These are phyloP conservation scores for Manduca sexta DNA, from an alignment of 1,140 invertebrate species.

Conservation along the genomic window DNA sequence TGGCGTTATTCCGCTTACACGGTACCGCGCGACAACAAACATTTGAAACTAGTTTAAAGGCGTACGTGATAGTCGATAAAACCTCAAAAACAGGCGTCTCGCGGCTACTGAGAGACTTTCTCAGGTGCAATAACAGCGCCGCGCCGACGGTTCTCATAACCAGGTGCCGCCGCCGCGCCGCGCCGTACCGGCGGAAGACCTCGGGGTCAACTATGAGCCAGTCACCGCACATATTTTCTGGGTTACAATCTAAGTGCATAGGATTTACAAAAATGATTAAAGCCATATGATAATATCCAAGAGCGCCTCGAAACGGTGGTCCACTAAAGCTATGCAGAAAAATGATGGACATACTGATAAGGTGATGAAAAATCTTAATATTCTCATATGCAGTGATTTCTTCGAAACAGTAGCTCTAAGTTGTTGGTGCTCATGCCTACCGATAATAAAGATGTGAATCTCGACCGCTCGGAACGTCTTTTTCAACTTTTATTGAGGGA, in stretches of 20 bases:
- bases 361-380: slow-evolving; percentile 20
- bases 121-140: slow-evolving; percentile 45
- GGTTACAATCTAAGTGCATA: background rate
- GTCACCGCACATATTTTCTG: background rate
- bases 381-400: slow-evolving; percentile 20
- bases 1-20: slow-evolving; percentile 52
- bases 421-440: slow-evolving; percentile 20
- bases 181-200: slow-evolving; percentile 9
- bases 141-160: slow-evolving; percentile 43
- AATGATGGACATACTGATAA: slow-evolving; percentile 8
- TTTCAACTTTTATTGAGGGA: slow-evolving; percentile 7
- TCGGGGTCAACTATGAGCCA: slow-evolving; percentile 33
- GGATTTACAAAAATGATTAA: background rate
- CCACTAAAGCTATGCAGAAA: slow-evolving; percentile 14
- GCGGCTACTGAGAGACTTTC: slow-evolving; percentile 57
- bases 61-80: slow-evolving; percentile 63
- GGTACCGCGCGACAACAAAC: slow-evolving; percentile 52
- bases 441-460: slow-evolving; percentile 23
- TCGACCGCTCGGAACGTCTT: slow-evolving; percentile 3
- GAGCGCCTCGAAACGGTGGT: background rate
- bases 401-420: slow-evolving; percentile 21
- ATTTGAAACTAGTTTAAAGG: slow-evolving; percentile 63
- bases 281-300: background rate
- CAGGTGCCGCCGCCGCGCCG: slow-evolving; percentile 26
- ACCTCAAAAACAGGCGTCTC: slow-evolving; percentile 49